Evolutionary conservation across 92 coral and sea anemone species (phyloP).

Genomic region (Epizoanthus scotinus): DNA sequence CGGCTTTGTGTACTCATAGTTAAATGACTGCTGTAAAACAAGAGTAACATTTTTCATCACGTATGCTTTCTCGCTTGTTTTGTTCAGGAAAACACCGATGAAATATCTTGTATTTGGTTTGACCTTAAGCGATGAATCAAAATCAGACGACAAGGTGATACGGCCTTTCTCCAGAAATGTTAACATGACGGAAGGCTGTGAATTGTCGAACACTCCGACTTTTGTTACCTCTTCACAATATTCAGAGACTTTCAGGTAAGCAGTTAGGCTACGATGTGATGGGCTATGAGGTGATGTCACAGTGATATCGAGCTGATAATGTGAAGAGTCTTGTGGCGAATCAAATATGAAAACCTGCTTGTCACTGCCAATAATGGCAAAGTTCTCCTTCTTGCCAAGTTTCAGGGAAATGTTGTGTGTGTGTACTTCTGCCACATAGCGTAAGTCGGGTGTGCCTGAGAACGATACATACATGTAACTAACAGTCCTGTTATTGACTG

Average conservation of each 20-base stretch:
- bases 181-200: constrained; percentile 46
- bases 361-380: constrained; percentile 5
- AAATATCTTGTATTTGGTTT: constrained; percentile 46
- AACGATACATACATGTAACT: constrained; percentile 32
- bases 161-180: constrained; percentile 65
- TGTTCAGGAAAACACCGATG: constrained; percentile 71
- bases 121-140: constrained; percentile 50
- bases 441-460: constrained; percentile 62
- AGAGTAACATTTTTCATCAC: constrained; percentile 41
- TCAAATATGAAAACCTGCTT: constrained; percentile 44
- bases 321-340: constrained; percentile 8
- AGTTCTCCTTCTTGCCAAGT: background rate
- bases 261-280: constrained; percentile 6
- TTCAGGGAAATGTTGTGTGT: constrained; percentile 6
- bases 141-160: constrained; percentile 68
- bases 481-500: background rate
- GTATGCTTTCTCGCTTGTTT: background rate
- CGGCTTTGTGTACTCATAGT: constrained; percentile 67
- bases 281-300: constrained; percentile 40
- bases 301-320: constrained; percentile 72
- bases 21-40: constrained; percentile 56
- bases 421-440: constrained; percentile 42
- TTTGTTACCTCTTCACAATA: constrained; percentile 48
- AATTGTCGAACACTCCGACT: constrained; percentile 1
- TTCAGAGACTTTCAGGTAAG: constrained; percentile 65